These are phyloP conservation scores for Dicrostonyx torquatus DNA, from an alignment of 2,797 vertebrate genomes.

Conservation along the genomic window DNA sequence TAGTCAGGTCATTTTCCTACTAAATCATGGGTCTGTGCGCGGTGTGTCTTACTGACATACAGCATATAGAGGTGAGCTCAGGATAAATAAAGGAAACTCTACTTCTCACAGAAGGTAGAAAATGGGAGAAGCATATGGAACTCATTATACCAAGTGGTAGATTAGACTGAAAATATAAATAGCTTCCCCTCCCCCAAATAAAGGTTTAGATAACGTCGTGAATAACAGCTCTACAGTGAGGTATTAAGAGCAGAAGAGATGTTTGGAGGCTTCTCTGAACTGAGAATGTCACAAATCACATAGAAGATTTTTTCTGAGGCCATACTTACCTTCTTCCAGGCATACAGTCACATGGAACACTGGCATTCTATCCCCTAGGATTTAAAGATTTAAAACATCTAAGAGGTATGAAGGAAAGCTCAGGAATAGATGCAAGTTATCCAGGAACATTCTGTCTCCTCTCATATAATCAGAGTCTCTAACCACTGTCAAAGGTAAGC, in stretches of 20 bases:
- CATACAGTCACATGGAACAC: slow-evolving; percentile 10
- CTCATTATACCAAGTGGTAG: slow-evolving; percentile 67
- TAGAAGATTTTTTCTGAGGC: not conserved
- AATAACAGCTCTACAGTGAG: slow-evolving; percentile 52
- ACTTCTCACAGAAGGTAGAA: slow-evolving; percentile 76
- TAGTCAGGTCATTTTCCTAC: slow-evolving; percentile 41
- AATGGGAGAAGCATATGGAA: slow-evolving; percentile 78
- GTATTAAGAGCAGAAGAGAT: slow-evolving; percentile 58
- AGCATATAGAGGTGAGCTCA: slow-evolving; percentile 69
- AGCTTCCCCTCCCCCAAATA: slow-evolving; percentile 61
- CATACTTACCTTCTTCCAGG: slow-evolving; percentile 22
- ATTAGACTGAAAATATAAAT: slow-evolving; percentile 77
- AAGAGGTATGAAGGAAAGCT: not conserved
- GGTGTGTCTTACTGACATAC: not conserved
- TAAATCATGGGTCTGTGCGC: not conserved
- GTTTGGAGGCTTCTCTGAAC: slow-evolving; percentile 52
- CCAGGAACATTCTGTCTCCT: slow-evolving; percentile 28
- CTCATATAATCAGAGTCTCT: slow-evolving; percentile 36
- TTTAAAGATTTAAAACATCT: slow-evolving; percentile 43
- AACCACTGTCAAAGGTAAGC: slow-evolving; percentile 36
- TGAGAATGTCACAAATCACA: slow-evolving; percentile 29
- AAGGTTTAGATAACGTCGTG: slow-evolving; percentile 69
- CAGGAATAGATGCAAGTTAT: slow-evolving; percentile 48
- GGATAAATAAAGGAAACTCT: slow-evolving; percentile 72
- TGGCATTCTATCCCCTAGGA: not conserved